Conservation (phyloP, 1,140 invertebrate genomes). For the Caenorhabditis remanei region DNA sequence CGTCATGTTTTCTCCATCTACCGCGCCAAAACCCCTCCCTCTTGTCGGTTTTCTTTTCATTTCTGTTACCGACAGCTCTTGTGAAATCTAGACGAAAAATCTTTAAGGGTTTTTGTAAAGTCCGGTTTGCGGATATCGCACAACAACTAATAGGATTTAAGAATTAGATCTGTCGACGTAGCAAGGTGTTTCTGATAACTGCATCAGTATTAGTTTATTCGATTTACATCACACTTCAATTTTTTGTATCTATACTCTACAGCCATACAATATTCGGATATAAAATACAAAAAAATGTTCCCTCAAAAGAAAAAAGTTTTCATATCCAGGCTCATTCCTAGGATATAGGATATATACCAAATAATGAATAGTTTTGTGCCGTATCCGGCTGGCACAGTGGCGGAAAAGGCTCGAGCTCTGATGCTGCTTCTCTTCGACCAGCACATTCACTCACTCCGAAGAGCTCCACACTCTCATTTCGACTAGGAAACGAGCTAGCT, state of each 20-base stretch:
- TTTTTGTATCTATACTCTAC: neutral
- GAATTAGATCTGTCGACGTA: neutral
- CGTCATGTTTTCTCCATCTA: constrained; percentile 55
- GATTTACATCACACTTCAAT: neutral
- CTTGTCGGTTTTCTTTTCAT: constrained; percentile 46
- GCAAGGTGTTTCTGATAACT: neutral
- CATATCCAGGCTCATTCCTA: neutral
- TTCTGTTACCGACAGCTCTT: constrained; percentile 43
- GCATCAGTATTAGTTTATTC: neutral
- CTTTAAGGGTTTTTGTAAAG: constrained; percentile 30
- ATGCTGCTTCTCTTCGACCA: constrained; percentile 29
- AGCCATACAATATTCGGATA: no score
- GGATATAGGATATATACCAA: constrained; percentile 3
- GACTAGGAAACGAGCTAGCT: constrained; percentile 49
- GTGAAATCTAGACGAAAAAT: constrained; percentile 33
- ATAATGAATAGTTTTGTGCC: constrained; percentile 40
- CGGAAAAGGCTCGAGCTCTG: constrained; percentile 45
- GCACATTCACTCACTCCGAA: constrained; percentile 11
- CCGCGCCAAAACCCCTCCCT: constrained; percentile 38
- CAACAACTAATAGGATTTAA: neutral
- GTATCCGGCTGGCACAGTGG: constrained; percentile 20
- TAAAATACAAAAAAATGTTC: neutral
- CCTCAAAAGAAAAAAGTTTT: neutral
- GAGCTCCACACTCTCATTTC: neutral
- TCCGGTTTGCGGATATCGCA: neutral